These are phyloP conservation scores for Calephelis nemesis DNA, from an alignment of 1,140 invertebrate species.

Conservation along the genomic window DNA sequence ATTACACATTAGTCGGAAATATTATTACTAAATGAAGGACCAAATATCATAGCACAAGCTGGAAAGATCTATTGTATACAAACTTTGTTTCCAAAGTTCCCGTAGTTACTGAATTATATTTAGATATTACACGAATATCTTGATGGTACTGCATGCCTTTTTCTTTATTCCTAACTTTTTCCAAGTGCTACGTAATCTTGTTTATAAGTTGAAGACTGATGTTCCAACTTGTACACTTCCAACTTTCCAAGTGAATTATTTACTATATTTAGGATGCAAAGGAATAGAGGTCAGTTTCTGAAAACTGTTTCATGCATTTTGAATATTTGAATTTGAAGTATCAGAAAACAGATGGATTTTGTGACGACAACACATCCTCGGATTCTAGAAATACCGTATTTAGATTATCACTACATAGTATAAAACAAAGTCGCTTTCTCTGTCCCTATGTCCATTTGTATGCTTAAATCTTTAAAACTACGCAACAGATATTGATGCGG, in stretches of 20 bases:
- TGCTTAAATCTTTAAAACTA: too few species aligned
- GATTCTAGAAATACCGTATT: too few species aligned
- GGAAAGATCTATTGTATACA: background rate
- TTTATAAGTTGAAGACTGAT: constrained; percentile 13
- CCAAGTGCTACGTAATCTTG: constrained; percentile 4
- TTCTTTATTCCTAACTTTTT: constrained; percentile 2
- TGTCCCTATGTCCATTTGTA: too few species aligned
- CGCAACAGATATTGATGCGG: too few species aligned
- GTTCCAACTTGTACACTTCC: background rate
- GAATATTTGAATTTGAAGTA: too few species aligned
- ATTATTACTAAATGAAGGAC: background rate
- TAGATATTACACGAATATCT: background rate
- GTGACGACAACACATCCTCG: too few species aligned
- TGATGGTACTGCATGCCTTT: background rate
- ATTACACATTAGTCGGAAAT: background rate
- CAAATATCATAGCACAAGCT: background rate
- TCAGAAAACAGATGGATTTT: too few species aligned
- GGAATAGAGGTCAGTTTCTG: background rate
- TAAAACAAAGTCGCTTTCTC: too few species aligned
- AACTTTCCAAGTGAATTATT: constrained; percentile 11
- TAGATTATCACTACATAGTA: too few species aligned
- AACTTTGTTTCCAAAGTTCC: constrained; percentile 1
- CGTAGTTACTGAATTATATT: background rate
- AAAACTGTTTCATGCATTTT: too few species aligned
- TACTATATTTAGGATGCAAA: background rate